phyloP scores from a whole-genome alignment of 2,888 invertebrate species.

The Lochmaea crataegi region DNA sequence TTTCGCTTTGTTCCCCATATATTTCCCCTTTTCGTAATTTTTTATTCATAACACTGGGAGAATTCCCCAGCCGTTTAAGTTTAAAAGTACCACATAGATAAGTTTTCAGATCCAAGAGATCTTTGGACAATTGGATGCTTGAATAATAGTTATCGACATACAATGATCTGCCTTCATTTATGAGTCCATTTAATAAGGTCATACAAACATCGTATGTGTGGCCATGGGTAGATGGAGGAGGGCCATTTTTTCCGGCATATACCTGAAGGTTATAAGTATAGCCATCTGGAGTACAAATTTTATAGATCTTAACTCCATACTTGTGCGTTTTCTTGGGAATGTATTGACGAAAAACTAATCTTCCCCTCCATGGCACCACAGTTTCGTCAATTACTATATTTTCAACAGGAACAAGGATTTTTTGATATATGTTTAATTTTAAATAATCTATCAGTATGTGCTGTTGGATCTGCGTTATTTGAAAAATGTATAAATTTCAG shows the following conservation, averaged over 20 bases:
- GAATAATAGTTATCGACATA: constrained; percentile 19
- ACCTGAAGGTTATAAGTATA: constrained; percentile 1
- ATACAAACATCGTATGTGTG: not conserved
- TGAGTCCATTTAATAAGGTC: no score
- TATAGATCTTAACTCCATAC: not conserved
- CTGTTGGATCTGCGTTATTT: no score
- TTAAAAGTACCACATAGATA: not conserved
- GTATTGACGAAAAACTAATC: constrained; percentile 23
- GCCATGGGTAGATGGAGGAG: not conserved
- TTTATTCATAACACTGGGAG: constrained; percentile 12
- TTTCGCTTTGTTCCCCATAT: constrained; percentile 27
- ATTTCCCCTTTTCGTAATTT: constrained; percentile 35
- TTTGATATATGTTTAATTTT: not conserved
- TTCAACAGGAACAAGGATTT: not conserved
- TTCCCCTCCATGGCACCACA: constrained; percentile 17
- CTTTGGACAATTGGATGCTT: constrained; percentile 4
- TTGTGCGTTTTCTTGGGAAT: constrained; percentile 19
- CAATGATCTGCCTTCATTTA: no score
- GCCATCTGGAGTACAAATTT: not conserved
- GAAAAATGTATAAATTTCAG: no score
- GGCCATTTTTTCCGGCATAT: constrained; percentile 1
- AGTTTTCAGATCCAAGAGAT: not conserved
- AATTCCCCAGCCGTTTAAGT: not conserved
- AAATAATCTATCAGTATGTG: not conserved
- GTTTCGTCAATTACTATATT: not conserved